Evolutionary conservation across 2,797 vertebrate genomes (phyloP).

Genomic region (Cirrhinus molitorella): DNA sequence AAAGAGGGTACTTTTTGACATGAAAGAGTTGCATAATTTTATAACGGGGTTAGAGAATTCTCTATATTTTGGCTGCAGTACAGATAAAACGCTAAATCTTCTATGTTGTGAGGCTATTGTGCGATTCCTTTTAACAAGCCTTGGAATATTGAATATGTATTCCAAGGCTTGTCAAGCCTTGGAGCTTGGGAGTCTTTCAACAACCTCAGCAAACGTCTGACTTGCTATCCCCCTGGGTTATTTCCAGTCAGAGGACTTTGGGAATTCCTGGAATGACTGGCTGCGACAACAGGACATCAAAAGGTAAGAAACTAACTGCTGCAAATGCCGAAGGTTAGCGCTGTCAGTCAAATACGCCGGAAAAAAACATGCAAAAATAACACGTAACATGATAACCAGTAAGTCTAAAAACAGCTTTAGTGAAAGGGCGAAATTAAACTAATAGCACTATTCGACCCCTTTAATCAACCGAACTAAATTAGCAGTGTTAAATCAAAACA

Average conservation of each 20-base stretch:
- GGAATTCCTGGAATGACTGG: slow-evolving; percentile 40
- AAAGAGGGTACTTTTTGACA: background rate
- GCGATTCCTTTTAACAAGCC: slow-evolving; percentile 49
- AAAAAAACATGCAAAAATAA: background rate
- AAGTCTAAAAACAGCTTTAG: background rate
- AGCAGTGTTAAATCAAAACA: background rate
- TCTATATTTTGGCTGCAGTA: slow-evolving; percentile 21
- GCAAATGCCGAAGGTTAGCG: slow-evolving; percentile 57
- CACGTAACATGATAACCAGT: background rate
- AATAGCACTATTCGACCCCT: background rate
- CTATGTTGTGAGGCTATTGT: slow-evolving; percentile 25
- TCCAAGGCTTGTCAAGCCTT: slow-evolving; percentile 43
- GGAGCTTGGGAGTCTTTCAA: slow-evolving; percentile 33
- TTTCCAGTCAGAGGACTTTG: slow-evolving; percentile 41
- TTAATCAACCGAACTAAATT: slow-evolving; percentile 15
- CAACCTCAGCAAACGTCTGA: slow-evolving; percentile 14
- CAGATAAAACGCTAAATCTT: slow-evolving; percentile 48
- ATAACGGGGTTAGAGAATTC: slow-evolving; percentile 16
- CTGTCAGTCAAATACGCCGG: slow-evolving; percentile 25
- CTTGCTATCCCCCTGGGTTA: slow-evolving; percentile 47
- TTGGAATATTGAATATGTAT: slow-evolving; percentile 48
- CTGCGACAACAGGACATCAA: slow-evolving; percentile 54
- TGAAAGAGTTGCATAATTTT: background rate
- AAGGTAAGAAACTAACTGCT: slow-evolving; percentile 56
- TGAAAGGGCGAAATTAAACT: background rate